Evolutionary conservation across 2,113 vertebrate genomes (phyloP).

Genomic region (Neoarius graeffei): DNA sequence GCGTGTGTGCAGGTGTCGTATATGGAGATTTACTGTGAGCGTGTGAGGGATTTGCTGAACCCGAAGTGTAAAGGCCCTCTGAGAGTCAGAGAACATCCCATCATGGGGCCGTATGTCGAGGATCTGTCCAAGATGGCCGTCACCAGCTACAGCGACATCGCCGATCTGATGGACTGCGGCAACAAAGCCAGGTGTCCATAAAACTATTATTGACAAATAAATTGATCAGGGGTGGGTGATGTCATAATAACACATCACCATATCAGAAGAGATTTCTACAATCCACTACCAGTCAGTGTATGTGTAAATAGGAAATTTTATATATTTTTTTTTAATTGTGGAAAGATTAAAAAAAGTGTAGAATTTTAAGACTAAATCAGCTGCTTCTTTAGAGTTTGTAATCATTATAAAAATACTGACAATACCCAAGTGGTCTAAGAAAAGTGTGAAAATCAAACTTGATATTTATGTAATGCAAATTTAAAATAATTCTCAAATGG

Average conservation of each 20-base stretch:
- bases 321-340: not conserved
- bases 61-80: conserved; percentile 81
- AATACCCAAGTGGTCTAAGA: not conserved
- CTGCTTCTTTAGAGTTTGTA: not conserved
- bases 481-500: no score
- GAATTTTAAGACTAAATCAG: not conserved
- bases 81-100: conserved; percentile 86
- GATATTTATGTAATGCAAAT: no score
- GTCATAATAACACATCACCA: not conserved
- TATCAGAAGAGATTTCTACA: not conserved
- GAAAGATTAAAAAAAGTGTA: not conserved
- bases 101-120: conserved; percentile 87
- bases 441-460: not conserved
- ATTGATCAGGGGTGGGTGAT: not conserved
- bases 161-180: conserved; percentile 88
- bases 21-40: conserved; percentile 93
- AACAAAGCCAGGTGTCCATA: conserved; percentile 84
- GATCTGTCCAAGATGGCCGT: conserved; percentile 89
- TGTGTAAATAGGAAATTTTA: not conserved
- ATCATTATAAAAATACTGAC: not conserved
- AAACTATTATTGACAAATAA: not conserved
- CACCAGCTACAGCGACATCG: conserved; percentile 83
- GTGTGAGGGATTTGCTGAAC: conserved; percentile 85
- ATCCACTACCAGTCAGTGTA: not conserved
- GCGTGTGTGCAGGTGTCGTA: conserved; percentile 80